Base-by-base conservation (phyloP, 2,797 vertebrate genomes). In the Trematomus bernacchii region DNA sequence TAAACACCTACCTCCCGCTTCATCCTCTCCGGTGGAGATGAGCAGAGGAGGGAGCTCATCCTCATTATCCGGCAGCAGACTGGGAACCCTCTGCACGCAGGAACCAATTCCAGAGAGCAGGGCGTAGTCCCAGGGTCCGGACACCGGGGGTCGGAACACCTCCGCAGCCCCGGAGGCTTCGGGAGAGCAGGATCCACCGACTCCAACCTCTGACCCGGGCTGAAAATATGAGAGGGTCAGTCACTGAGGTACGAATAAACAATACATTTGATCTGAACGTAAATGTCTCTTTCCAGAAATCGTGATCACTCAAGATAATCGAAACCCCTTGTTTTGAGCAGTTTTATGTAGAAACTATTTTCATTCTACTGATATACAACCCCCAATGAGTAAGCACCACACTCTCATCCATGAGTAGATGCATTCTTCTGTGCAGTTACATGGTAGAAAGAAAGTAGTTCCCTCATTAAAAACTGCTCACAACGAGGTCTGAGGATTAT, bases 1-100 rank as follows among this genome's bases (percentile, higher is more conserved):
- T 3, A 30, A 23, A 57, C n/a, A 62, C 73, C 27, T 59, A 97
- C 97, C 97, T 94, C 95, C 88, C 89, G 72, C 79, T n/a, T 87
- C 86, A 0, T 95, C 94, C 81, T 95, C 96, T 74, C 92, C 95
- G 4, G 91, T 93, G 66, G 90, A 80, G 84, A 96, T 93, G 62
- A 99, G 93, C 63, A 98, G 94, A 0, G 98, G 98, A 0, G 98
- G 98, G 10, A 99, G 94, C 37, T 92, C 90, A 0, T 94, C 91
- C 2, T 96, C 95, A 16, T 90, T 94, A 6, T 96, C 95, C 3
- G 97, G 96, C 76, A 99, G 73, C 80, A 99, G 96, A 84, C 94
- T 97, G 72, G 94, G 71, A 0, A 89, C 81, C 40, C 87, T 94
- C 58, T 43, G 83, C 60, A 98, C 95, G 6, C 80, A 90, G 37